Evolutionary conservation across 2,797 vertebrate species (phyloP).

Genomic region (Enteromius treurensis): DNA sequence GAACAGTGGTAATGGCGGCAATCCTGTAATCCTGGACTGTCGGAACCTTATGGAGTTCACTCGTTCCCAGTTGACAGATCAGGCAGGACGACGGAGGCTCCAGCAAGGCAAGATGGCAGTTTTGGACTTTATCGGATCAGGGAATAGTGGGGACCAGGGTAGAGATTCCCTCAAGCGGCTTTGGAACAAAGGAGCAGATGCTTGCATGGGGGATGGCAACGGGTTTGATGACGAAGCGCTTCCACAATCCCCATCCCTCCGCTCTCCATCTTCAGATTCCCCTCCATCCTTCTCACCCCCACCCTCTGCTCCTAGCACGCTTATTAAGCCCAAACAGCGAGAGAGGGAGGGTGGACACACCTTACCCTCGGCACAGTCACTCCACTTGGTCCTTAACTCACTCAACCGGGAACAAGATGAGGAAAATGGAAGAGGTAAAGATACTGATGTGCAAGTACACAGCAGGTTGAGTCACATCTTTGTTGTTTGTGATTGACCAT

Average conservation of each 20-base stretch:
- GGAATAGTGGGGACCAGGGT: slow-evolving; percentile 69
- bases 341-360: slow-evolving; percentile 78
- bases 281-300: slow-evolving; percentile 79
- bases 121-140: slow-evolving; percentile 79
- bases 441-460: slow-evolving; percentile 2
- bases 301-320: slow-evolving; percentile 76
- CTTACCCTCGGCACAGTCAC: slow-evolving; percentile 80
- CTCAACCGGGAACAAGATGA: slow-evolving; percentile 82
- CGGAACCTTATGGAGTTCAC: slow-evolving; percentile 78
- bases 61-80: slow-evolving; percentile 75
- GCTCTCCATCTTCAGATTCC: slow-evolving; percentile 72
- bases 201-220: slow-evolving; percentile 65
- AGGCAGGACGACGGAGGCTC: slow-evolving; percentile 75
- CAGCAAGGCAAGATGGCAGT: slow-evolving; percentile 83
- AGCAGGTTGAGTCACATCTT: not conserved
- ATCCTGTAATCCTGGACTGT: slow-evolving; percentile 77
- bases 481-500: slow-evolving; percentile 11
- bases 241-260: slow-evolving; percentile 72
- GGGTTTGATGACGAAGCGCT: slow-evolving; percentile 66
- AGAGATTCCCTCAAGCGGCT: slow-evolving; percentile 79
- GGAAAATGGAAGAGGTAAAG: slow-evolving; percentile 80
- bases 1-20: slow-evolving; percentile 68
- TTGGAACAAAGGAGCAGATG: slow-evolving; percentile 73
- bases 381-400: slow-evolving; percentile 84
- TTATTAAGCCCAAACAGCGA: slow-evolving; percentile 79